These are phyloP conservation scores for Drosophila nigricruria DNA, from an alignment of 2,888 invertebrate species.

Conservation along the genomic window DNA sequence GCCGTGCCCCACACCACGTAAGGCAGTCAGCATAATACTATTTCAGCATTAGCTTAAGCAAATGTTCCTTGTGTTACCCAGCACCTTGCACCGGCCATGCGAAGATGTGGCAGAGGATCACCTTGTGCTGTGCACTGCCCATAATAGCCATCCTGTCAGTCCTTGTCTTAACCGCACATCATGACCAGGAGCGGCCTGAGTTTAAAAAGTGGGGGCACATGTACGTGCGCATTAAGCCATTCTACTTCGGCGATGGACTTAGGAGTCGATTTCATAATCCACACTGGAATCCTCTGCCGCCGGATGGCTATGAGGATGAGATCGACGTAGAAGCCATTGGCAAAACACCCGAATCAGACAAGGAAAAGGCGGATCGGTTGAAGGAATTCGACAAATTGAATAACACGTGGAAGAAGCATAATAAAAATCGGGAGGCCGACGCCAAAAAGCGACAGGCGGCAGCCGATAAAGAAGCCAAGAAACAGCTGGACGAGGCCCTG, in stretches of 20 bases:
- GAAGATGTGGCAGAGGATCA: constrained; percentile 41
- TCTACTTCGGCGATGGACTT: constrained; percentile 56
- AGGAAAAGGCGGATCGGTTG: constrained; percentile 25
- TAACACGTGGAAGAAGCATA: constrained; percentile 45
- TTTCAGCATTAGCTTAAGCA: not conserved
- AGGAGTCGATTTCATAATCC: constrained; percentile 57
- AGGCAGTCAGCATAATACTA: constrained; percentile 2
- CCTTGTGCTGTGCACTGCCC: constrained; percentile 43
- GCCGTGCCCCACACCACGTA: constrained; percentile 27
- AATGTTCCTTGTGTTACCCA: not conserved
- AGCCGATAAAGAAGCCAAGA: constrained; percentile 35
- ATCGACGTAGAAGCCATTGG: constrained; percentile 38
- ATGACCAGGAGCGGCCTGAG: constrained; percentile 52
- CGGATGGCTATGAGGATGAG: constrained; percentile 72
- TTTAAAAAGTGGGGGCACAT: constrained; percentile 50
- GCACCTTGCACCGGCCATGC: constrained; percentile 13
- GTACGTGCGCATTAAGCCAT: constrained; percentile 57
- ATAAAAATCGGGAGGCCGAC: constrained; percentile 28
- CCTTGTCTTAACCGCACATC: constrained; percentile 32
- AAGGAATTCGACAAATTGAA: constrained; percentile 35
- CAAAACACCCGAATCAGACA: constrained; percentile 42
- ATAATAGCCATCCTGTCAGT: constrained; percentile 35
- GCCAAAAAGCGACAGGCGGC: constrained; percentile 14
- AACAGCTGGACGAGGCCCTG: constrained; percentile 10
- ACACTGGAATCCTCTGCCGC: constrained; percentile 60